These are phyloP conservation scores for Clarias fuscus DNA, from an alignment of 2,797 vertebrate genomes.

Conservation along the genomic window DNA sequence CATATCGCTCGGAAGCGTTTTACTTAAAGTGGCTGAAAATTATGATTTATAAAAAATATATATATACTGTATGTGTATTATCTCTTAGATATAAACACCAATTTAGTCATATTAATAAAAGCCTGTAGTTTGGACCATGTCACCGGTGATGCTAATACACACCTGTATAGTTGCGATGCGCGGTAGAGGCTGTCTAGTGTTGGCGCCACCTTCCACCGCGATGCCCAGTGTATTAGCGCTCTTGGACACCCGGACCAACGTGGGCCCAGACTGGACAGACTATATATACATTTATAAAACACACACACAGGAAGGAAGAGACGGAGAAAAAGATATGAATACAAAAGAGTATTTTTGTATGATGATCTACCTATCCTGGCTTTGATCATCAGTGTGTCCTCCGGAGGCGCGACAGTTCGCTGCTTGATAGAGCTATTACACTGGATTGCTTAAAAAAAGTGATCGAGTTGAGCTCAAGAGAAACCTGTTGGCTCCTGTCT, in stretches of 20 bases:
- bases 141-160: conserved; percentile 32
- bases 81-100: too few relatives aligned
- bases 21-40: background rate
- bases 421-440: conserved; percentile 7
- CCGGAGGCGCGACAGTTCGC: background rate
- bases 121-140: too few relatives aligned
- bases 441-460: background rate
- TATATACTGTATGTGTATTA: too few relatives aligned
- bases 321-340: background rate
- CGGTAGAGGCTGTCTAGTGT: conserved; percentile 90
- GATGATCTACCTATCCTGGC: too few relatives aligned
- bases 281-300: conserved; percentile 52
- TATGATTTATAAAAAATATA: background rate
- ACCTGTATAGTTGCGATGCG: conserved; percentile 96
- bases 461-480: background rate
- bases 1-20: background rate
- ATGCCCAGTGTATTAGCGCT: conserved; percentile 88
- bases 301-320: conserved; percentile 13
- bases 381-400: conserved; percentile 14
- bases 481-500: background rate
- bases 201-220: conserved; percentile 92
- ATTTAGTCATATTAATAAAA: too few relatives aligned
- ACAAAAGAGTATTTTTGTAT: background rate
- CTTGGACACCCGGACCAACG: conserved; percentile 83
- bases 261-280: conserved; percentile 76